A percentile compares a stretch with the other conserved stretches of the same genome.
Conservation (phyloP, 2,113 vertebrate species). For the Mohoua ochrocephala region DNA sequence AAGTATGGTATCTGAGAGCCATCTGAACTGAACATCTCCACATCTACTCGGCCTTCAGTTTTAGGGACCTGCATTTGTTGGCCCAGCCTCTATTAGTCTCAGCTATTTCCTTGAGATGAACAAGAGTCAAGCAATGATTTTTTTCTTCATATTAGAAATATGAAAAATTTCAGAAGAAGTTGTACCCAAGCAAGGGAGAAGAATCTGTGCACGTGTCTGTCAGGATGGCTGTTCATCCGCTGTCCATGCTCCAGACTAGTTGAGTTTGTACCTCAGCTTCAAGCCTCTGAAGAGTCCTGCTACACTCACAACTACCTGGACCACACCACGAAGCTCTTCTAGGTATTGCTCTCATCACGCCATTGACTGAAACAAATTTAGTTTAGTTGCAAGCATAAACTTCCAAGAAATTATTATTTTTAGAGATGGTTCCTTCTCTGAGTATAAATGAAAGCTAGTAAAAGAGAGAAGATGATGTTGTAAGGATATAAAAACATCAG, state of each 20-base stretch:
- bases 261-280: neutral
- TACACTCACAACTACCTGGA: neutral
- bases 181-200: neutral
- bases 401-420: neutral
- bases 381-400: neutral
- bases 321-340: neutral
- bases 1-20: neutral
- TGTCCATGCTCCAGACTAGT: neutral
- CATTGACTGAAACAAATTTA: neutral
- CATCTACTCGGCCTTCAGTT: neutral
- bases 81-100: neutral
- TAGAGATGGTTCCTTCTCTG: neutral
- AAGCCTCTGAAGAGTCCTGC: neutral
- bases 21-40: neutral
- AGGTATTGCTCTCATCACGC: neutral
- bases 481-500: neutral
- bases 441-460: neutral
- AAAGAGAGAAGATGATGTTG: neutral
- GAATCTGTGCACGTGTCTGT: neutral
- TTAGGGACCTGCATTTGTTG: neutral
- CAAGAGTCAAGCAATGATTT: neutral
- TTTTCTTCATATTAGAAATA: neutral
- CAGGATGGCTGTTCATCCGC: neutral
- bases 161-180: neutral
- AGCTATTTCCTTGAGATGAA: neutral